Base-by-base conservation (phyloP, 2,797 vertebrate species). In the Syndactyla subalaris region DNA sequence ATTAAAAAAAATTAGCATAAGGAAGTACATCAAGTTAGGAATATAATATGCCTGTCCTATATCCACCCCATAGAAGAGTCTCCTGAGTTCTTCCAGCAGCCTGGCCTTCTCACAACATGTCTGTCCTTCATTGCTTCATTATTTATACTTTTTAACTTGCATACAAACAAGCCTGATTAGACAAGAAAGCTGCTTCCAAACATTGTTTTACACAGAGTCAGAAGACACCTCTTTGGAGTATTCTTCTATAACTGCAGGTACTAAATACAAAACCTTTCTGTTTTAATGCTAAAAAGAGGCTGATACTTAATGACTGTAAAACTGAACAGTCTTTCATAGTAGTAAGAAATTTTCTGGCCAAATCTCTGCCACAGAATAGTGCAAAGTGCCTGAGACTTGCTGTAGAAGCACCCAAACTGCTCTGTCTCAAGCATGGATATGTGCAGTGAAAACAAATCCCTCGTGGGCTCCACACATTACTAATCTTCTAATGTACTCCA, bases 311-410 rank as follows among this genome's bases (percentile, higher is more conserved):
- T 43, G 54, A 67, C 70, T 89, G 32, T 63, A 62, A 70, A 88
- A 68, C 54, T 51, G 78, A 81, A 73, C 52, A 54, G 27, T 61
- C 29, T 89, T 88, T 85, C 76, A 39, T 32, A 85, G 65, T 36
- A 41, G 57, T 70, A 74, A 86, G 77, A 91, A 72, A 87, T 61
- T 63, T 55, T 68, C 76, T 92, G 71, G 63, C 49, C 88, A 36
- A 18, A 29, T 86, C 67, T 82, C 76, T 95, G 75, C 68, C 78
- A 46, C 59, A 80, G 62, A 51, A 87, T 80, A 94, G 92, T 94
- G 83, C 43, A 48, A 74, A 89, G 59, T 75, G 49, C 38, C 62
- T 30, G 45, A 89, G 18, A 49, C 19, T 62, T 22, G 8, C 58
- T 79, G n/a, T 61, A 45, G 41, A 68, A 78, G 14, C 30, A 26